Evolutionary conservation across 2,888 invertebrate genomes (phyloP), one percentile per base, ranked within the genome.

Genomic region (Dolomedes plantarius): DNA sequence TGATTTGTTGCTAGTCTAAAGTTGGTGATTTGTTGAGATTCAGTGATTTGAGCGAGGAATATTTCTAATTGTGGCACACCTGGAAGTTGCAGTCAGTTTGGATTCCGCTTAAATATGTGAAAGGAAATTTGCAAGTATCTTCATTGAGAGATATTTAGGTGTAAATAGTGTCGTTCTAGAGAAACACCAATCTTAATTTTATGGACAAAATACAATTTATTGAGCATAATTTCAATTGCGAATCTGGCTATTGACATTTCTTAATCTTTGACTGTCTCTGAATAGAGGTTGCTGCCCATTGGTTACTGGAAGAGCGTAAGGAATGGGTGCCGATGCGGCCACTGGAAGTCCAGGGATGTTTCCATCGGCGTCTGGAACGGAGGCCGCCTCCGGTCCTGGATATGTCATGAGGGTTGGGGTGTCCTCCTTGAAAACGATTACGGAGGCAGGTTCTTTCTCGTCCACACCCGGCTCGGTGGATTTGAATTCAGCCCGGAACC

Each of bases 401-500:
- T 69, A 69, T 19, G 69, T 69, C 69, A 69, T 69, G 5, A 69
- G 69, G 1, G 69, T 69, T 19, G 69, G 69, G 7, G 69, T 69
- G 69, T 69, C 69, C 27, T 69, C 69, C 27, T 69, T 69, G 39
- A 69, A 69, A 36, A 69, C 69, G 19, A 69, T 69, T 19, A 69
- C 69, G 3, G 69, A 69, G 23, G 69, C 69, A 1, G 69, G 69
- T 23, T 69, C 69, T 69, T 27, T 23, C 19, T 69, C 69, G 29
- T 69, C 69, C 5, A 69, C 69, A 2, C 56, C 56, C 6, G 56
- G 56, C 39, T 69, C 69, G 5, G 69, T 69, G 1, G 69, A 69
- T 19, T 69, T 69, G 31, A 69, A 39, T 23, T 69, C 69, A 1
- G 87, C 87, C 1, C 87, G 46, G 71, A 76, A 87, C 19, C 87